phyloP scores from a whole-genome alignment of 2,888 invertebrate species.

The Phengaris arion region DNA sequence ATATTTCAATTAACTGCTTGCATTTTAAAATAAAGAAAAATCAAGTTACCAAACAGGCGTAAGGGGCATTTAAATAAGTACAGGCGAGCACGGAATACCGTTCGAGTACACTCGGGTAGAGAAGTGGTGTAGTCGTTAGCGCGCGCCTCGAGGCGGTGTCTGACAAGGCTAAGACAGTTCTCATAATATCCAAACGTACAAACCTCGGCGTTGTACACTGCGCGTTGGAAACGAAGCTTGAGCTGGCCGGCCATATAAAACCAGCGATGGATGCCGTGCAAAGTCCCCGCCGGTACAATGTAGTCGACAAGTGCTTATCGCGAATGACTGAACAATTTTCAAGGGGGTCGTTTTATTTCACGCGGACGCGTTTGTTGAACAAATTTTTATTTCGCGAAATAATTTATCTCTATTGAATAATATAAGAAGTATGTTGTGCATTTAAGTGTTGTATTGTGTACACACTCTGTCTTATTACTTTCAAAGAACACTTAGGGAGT shows the following conservation, averaged over 20 bases:
- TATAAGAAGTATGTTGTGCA: not conserved
- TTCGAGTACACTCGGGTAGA: conserved; percentile 46
- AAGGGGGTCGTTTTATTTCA: conserved; percentile 42
- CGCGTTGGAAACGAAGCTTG: not conserved
- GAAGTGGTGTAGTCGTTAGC: conserved; percentile 52
- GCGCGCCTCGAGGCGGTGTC: conserved; percentile 47
- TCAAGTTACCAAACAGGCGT: conserved; percentile 35
- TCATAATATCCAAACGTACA: conserved; percentile 22
- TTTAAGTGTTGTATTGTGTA: not conserved
- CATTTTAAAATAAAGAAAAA: conserved; percentile 22
- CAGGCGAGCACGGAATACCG: conserved; percentile 37
- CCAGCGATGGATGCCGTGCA: conserved; percentile 12
- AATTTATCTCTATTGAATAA: not conserved
- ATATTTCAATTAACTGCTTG: no score
- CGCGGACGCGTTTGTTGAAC: conserved; percentile 26
- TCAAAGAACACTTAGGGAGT: not conserved
- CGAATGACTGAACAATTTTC: conserved; percentile 49
- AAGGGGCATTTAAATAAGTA: conserved; percentile 38
- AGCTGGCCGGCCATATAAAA: not conserved
- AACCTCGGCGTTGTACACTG: not conserved
- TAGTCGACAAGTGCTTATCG: conserved; percentile 38
- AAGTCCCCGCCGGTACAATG: not conserved
- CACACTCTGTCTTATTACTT: not conserved
- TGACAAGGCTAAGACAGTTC: conserved; percentile 37
- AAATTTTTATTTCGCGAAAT: conserved; percentile 19